These are phyloP conservation scores for Misgurnus anguillicaudatus DNA, from an alignment of 2,113 vertebrate species.

Conservation along the genomic window DNA sequence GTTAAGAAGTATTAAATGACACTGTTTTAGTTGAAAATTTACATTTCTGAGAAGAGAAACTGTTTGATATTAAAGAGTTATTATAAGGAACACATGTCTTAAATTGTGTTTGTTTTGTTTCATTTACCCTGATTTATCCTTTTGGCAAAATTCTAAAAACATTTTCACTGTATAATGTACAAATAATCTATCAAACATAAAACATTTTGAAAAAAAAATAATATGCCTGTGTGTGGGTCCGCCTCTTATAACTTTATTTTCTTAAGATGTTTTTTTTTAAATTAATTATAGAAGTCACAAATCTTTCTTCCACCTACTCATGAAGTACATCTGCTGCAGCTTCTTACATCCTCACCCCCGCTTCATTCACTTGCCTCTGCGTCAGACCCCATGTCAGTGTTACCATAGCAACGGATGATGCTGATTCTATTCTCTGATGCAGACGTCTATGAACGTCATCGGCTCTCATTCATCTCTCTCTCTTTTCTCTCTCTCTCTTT, in stretches of 20 bases:
- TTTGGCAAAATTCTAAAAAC: not conserved
- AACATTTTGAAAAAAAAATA: too few species aligned
- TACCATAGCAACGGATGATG: constrained; percentile 76
- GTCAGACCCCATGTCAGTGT: constrained; percentile 73
- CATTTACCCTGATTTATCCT: too few species aligned
- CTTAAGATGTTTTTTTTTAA: constrained; percentile 15
- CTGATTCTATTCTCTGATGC: constrained; percentile 71
- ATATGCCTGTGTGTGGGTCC: too few species aligned
- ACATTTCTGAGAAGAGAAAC: too few species aligned
- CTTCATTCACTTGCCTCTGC: constrained; percentile 63
- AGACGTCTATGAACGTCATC: constrained; percentile 68
- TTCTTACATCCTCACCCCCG: constrained; percentile 57
- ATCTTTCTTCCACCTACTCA: constrained; percentile 58
- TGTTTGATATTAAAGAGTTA: too few species aligned
- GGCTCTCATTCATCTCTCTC: constrained; percentile 54
- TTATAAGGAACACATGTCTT: too few species aligned
- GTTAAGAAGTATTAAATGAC: too few species aligned
- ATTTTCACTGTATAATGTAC: too few species aligned
- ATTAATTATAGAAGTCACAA: constrained; percentile 6
- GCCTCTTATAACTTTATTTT: too few species aligned
- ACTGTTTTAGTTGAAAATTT: too few species aligned
- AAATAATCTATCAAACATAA: not conserved
- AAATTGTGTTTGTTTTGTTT: too few species aligned
- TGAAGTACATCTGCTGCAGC: constrained; percentile 31
- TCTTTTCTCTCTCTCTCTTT: constrained; percentile 17